These are phyloP conservation scores for Drosophila meridionalis DNA, from an alignment of 2,888 invertebrate species.

Conservation along the genomic window DNA sequence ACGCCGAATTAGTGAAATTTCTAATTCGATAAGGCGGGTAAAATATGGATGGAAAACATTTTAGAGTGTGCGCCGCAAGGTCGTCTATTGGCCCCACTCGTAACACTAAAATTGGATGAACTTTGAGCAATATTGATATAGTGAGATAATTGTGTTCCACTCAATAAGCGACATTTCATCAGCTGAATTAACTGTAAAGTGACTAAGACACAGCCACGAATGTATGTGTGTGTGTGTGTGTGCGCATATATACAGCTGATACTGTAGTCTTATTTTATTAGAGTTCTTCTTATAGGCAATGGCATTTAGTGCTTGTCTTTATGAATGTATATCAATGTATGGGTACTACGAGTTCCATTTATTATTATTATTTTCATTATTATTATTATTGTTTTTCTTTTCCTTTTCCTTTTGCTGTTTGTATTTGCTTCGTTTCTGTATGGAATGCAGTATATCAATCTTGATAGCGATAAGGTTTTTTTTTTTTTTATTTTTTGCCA, in stretches of 20 bases:
- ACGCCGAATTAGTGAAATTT: background rate
- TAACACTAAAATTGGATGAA: background rate
- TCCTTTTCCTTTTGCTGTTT: background rate
- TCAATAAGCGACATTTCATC: slow-evolving; percentile 35
- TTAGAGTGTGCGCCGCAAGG: background rate
- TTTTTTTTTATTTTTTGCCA: slow-evolving; percentile 21
- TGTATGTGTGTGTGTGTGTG: background rate
- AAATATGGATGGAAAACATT: background rate
- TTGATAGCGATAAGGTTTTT: slow-evolving; percentile 53
- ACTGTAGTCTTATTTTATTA: slow-evolving; percentile 52
- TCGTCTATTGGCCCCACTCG: background rate
- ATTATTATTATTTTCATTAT: slow-evolving; percentile 2
- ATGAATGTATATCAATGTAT: slow-evolving; percentile 21
- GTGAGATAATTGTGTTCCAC: slow-evolving; percentile 11
- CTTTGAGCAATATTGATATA: slow-evolving; percentile 9
- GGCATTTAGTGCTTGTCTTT: slow-evolving; percentile 12
- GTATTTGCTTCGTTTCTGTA: slow-evolving; percentile 7
- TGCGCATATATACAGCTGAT: slow-evolving; percentile 44
- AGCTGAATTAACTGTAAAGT: slow-evolving; percentile 28
- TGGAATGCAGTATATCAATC: slow-evolving; percentile 54
- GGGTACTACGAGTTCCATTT: slow-evolving; percentile 13
- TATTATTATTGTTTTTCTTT: slow-evolving; percentile 9
- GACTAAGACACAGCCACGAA: slow-evolving; percentile 38
- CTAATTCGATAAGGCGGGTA: background rate
- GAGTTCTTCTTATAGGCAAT: slow-evolving; percentile 27